Percentiles rank a stretch among this genome's conserved stretches.
These are phyloP conservation scores for Notamacropus eugenii DNA, from an alignment of 2,797 vertebrate species.

Conservation along the genomic window DNA sequence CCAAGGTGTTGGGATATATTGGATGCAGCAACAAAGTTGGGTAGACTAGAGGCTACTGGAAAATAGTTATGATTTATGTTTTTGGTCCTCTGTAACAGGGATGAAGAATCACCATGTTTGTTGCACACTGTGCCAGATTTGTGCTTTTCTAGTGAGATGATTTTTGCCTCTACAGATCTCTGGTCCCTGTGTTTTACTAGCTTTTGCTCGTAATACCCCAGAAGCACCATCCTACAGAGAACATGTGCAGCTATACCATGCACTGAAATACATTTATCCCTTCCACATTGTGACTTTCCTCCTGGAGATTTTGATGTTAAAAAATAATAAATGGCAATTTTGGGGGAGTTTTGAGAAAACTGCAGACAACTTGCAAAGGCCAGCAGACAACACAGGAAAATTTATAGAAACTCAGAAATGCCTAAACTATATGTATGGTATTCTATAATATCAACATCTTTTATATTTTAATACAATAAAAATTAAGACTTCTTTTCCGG, in stretches of 20 bases:
- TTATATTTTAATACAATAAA: neutral
- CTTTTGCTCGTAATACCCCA: neutral
- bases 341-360: neutral
- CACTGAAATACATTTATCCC: neutral
- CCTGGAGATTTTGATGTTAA: neutral
- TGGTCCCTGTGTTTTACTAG: accelerated
- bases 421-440: neutral
- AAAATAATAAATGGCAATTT: neutral
- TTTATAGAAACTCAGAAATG: neutral
- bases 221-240: neutral
- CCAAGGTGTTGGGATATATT: constrained; percentile 47
- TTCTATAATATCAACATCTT: neutral
- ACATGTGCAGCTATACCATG: neutral
- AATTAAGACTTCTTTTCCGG: neutral
- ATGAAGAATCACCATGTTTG: constrained; percentile 3
- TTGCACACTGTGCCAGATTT: neutral
- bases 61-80: constrained; percentile 46
- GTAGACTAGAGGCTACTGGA: constrained; percentile 45
- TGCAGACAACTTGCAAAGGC: neutral
- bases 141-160: constrained; percentile 28
- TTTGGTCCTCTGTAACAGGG: constrained; percentile 36
- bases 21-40: neutral
- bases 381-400: neutral
- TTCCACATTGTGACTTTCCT: neutral
- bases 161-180: constrained; percentile 2